phyloP scores from a whole-genome alignment of 1,140 invertebrate genomes.

The Trichonephila clavata region DNA sequence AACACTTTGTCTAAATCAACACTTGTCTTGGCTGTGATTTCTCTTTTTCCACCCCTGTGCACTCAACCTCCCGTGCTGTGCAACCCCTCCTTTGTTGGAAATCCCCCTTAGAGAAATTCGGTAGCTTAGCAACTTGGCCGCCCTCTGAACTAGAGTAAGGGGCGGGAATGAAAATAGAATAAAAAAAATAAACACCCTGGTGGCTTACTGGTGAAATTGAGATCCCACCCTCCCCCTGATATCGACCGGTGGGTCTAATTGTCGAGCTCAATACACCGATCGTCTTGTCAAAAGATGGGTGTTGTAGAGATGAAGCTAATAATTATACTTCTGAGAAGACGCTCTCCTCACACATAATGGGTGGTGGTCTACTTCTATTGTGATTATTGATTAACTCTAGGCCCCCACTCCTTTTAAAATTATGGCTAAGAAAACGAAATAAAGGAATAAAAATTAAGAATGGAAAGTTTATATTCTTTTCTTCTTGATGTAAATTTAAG shows the following conservation, averaged over 20 bases:
- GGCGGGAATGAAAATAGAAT: background rate
- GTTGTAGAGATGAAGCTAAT: background rate
- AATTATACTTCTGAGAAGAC: background rate
- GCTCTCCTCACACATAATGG: background rate
- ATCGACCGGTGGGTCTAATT: constrained; percentile 43
- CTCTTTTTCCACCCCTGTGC: background rate
- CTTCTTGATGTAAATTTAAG: background rate
- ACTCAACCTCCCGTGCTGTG: background rate
- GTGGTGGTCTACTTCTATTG: background rate
- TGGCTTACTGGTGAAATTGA: constrained; percentile 6
- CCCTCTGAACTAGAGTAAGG: background rate
- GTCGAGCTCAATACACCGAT: background rate
- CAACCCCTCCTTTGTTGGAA: background rate
- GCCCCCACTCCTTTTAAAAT: no score
- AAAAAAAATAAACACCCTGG: background rate
- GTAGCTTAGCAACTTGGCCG: background rate
- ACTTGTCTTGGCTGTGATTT: background rate
- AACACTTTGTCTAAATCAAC: background rate
- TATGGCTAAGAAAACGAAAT: no score
- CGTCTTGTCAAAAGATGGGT: constrained; percentile 28
- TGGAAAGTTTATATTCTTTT: no score
- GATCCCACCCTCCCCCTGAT: background rate
- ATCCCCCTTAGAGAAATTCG: background rate
- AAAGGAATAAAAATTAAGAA: no score
- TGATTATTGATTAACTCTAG: background rate